Evolutionary conservation across 2,888 invertebrate genomes (phyloP).

Genomic region (Zhuqinia jingwanae): DNA sequence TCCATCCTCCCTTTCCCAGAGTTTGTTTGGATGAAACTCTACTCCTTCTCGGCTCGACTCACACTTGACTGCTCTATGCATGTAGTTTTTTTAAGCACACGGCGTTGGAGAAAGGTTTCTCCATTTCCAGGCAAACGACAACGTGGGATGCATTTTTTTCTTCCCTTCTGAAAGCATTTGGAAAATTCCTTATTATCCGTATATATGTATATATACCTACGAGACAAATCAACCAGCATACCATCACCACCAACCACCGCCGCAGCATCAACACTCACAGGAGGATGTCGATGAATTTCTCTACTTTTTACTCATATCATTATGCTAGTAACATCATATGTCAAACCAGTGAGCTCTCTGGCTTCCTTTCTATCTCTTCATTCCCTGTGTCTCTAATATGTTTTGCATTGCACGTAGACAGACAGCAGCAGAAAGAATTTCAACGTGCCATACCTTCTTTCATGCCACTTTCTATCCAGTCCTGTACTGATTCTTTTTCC

Average conservation of each 20-base stretch:
- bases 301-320: slow-evolving; percentile 12
- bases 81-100: background rate
- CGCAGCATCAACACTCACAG: slow-evolving; percentile 27
- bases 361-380: slow-evolving; percentile 11
- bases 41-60: background rate
- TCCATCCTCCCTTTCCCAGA: no score
- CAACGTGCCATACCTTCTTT: background rate
- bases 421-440: no score
- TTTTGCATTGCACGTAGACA: background rate
- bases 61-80: background rate
- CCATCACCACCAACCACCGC: slow-evolving; percentile 19
- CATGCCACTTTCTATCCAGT: slow-evolving; percentile 23
- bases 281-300: slow-evolving; percentile 29
- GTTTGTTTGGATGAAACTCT: no score
- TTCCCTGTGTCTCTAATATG: background rate
- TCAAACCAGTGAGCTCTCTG: background rate
- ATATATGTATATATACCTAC: background rate
- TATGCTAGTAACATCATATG: background rate
- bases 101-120: slow-evolving; percentile 67
- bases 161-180: no score
- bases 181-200: background rate
- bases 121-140: no score
- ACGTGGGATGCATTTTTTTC: no score
- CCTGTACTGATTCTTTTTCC: slow-evolving; percentile 29
- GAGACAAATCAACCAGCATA: background rate